Conservation (phyloP, 1,140 invertebrate species). For the Macrobrachium nipponense region DNA sequence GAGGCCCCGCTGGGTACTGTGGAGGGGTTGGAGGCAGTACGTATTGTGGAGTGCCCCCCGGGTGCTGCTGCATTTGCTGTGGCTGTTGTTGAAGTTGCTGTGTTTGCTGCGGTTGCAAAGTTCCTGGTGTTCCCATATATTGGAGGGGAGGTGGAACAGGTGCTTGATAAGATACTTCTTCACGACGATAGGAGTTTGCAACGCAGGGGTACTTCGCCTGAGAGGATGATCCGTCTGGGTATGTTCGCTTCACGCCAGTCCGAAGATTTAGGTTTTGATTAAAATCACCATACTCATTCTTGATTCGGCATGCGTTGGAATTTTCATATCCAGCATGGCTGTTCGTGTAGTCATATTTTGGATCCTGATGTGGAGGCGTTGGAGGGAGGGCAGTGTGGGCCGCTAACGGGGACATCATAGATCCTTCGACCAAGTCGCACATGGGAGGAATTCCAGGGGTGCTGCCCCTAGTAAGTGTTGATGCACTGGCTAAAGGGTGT, state of each 20-base stretch:
- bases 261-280: neutral
- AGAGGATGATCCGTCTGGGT: conserved; percentile 22
- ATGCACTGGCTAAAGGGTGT: too few species aligned
- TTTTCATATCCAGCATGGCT: conserved; percentile 11
- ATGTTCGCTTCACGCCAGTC: conserved; percentile 23
- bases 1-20: conserved; percentile 29
- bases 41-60: conserved; percentile 11
- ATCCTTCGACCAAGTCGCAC: neutral
- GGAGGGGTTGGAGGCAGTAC: conserved; percentile 39
- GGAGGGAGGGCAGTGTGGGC: conserved; percentile 25
- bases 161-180: neutral
- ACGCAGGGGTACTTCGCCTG: conserved; percentile 40
- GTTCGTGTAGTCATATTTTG: conserved; percentile 9
- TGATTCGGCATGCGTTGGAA: conserved; percentile 7
- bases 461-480: neutral
- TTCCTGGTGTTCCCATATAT: conserved; percentile 27
- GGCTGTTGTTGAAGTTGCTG: conserved; percentile 29
- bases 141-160: conserved; percentile 35
- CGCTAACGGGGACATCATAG: conserved; percentile 2
- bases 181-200: conserved; percentile 20
- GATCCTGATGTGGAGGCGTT: conserved; percentile 26
- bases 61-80: conserved; percentile 22
- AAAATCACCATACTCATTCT: conserved; percentile 13
- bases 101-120: conserved; percentile 1
- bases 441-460: neutral